These are phyloP conservation scores for Conus betulinus DNA, from an alignment of 1,140 invertebrate genomes.

Conservation along the genomic window DNA sequence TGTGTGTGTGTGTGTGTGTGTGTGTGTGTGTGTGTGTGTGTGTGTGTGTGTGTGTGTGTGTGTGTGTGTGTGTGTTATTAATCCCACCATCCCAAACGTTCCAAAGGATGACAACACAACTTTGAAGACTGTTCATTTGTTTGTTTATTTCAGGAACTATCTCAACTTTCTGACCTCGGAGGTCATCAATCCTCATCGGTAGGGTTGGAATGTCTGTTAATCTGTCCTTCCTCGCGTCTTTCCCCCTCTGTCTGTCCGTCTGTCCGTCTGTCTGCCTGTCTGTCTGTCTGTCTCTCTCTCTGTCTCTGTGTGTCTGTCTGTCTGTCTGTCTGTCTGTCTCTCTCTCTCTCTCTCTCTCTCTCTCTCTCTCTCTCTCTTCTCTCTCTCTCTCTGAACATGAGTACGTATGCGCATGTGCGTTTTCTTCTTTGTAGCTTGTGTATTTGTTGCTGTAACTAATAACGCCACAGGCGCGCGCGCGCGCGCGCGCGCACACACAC, in stretches of 20 bases:
- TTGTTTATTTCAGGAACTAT: slow-evolving; percentile 72
- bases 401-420: not conserved
- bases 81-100: not conserved
- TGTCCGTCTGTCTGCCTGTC: not conserved
- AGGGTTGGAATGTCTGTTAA: slow-evolving; percentile 50
- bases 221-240: not conserved
- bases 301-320: no score
- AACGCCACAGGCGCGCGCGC: no score
- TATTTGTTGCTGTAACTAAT: no score
- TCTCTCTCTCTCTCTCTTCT: no score
- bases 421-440: no score
- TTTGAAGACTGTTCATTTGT: not conserved
- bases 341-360: not conserved
- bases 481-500: no score
- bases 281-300: not conserved
- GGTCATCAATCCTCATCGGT: slow-evolving; percentile 89
- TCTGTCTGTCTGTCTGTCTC: slow-evolving; percentile 10
- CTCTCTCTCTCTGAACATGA: no score
- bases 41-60: not conserved
- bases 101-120: no score
- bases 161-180: slow-evolving; percentile 85
- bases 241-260: not conserved
- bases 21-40: not conserved
- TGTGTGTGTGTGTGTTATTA: not conserved
- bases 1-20: not conserved